Conservation (phyloP, 2,113 vertebrate species). For the Eublepharis macularius region DNA sequence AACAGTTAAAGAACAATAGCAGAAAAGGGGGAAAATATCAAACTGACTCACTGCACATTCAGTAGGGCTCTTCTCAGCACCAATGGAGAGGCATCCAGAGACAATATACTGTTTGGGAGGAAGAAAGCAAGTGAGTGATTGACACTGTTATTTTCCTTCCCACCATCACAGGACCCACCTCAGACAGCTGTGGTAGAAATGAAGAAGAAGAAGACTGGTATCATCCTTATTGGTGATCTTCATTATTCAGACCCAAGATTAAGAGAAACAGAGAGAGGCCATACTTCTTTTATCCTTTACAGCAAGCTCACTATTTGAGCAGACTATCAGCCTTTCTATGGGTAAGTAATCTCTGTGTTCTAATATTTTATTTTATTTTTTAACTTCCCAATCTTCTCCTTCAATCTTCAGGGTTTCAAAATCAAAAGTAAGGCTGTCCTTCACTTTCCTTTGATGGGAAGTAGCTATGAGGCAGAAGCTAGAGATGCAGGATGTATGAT, state of each 20-base stretch:
- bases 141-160: neutral
- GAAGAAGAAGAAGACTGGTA: neutral
- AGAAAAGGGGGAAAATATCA: neutral
- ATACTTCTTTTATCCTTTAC: neutral
- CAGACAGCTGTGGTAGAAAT: neutral
- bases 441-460: neutral
- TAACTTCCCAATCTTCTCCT: neutral
- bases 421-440: neutral
- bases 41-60: conserved; percentile 20
- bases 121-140: neutral
- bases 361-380: neutral
- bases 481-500: neutral
- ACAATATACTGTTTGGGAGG: conserved; percentile 23
- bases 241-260: neutral
- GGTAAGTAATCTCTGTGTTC: neutral
- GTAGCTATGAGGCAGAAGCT: neutral
- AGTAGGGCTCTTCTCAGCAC: conserved; percentile 34
- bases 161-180: neutral
- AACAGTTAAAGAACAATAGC: neutral
- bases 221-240: neutral
- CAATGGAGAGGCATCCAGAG: conserved; percentile 31
- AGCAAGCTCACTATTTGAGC: neutral
- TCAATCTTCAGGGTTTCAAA: neutral
- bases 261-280: neutral
- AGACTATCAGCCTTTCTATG: neutral